These are phyloP conservation scores for Etia nguti DNA, from an alignment of 2,113 vertebrate genomes.

Conservation along the genomic window DNA sequence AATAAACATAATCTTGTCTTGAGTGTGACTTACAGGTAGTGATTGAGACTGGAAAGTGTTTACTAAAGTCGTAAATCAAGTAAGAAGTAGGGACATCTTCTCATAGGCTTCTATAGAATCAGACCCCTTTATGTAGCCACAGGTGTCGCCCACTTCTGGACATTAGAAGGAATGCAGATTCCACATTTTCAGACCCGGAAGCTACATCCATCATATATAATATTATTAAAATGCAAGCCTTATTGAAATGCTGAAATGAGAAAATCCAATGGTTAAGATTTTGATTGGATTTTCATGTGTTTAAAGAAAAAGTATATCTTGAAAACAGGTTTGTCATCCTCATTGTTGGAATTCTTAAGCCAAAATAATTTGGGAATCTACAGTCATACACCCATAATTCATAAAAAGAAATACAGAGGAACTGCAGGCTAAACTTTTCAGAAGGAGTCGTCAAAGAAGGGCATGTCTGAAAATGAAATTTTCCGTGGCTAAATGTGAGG, in stretches of 20 bases:
- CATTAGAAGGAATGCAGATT: background rate
- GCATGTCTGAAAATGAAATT: background rate
- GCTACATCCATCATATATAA: background rate
- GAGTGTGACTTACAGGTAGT: background rate
- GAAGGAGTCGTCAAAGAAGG: background rate
- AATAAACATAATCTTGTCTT: background rate
- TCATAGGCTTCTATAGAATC: background rate
- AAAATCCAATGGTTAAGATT: background rate
- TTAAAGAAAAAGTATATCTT: background rate
- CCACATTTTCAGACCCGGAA: background rate
- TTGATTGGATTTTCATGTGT: background rate
- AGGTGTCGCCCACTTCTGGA: background rate
- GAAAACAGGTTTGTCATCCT: background rate
- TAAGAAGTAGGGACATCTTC: background rate
- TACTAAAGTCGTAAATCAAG: background rate
- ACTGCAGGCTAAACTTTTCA: background rate
- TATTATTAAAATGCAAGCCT: background rate
- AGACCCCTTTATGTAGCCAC: background rate
- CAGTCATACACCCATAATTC: conserved; percentile 17
- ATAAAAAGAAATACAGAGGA: background rate
- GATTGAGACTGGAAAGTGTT: background rate
- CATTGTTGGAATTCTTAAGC: background rate
- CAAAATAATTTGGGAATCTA: conserved; percentile 48
- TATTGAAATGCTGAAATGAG: background rate
- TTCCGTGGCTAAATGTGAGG: background rate